Percentiles rank a stretch among this genome's conserved stretches.
Conservation (phyloP, 2,888 invertebrate species). For the Sphecodes monilicornis region DNA sequence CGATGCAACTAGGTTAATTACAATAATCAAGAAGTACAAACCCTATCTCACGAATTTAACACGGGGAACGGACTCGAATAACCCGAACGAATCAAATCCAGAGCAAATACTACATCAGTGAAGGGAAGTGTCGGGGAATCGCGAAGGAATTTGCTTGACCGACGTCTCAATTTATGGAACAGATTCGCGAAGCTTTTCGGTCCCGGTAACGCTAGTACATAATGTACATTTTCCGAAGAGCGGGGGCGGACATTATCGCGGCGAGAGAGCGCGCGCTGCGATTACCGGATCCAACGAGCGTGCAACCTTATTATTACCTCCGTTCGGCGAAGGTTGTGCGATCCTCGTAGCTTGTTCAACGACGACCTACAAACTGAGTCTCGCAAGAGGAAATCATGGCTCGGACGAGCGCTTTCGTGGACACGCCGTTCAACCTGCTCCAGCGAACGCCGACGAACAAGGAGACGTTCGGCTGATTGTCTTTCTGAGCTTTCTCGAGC, state of each 20-base stretch:
- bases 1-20: neutral
- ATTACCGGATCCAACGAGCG: slow-evolving; percentile 53
- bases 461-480: slow-evolving; percentile 4
- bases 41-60: slow-evolving; percentile 19
- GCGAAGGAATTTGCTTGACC: neutral
- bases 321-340: slow-evolving; percentile 62
- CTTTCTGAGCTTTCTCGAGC: too few species aligned
- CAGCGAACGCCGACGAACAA: neutral
- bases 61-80: neutral
- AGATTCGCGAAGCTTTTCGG: neutral
- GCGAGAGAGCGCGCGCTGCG: slow-evolving; percentile 30
- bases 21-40: neutral
- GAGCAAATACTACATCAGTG: slow-evolving; percentile 55
- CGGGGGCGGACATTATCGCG: neutral
- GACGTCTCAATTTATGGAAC: neutral
- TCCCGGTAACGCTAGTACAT: neutral
- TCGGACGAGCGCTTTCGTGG: neutral
- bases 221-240: neutral
- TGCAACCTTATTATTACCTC: slow-evolving; percentile 65
- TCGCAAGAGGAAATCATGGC: slow-evolving; percentile 23
- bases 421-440: neutral
- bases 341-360: slow-evolving; percentile 52
- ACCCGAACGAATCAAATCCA: slow-evolving; percentile 9
- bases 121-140: neutral
- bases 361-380: slow-evolving; percentile 47